phyloP scores from a whole-genome alignment of 2,113 vertebrate species.

The Trogon surrucura region DNA sequence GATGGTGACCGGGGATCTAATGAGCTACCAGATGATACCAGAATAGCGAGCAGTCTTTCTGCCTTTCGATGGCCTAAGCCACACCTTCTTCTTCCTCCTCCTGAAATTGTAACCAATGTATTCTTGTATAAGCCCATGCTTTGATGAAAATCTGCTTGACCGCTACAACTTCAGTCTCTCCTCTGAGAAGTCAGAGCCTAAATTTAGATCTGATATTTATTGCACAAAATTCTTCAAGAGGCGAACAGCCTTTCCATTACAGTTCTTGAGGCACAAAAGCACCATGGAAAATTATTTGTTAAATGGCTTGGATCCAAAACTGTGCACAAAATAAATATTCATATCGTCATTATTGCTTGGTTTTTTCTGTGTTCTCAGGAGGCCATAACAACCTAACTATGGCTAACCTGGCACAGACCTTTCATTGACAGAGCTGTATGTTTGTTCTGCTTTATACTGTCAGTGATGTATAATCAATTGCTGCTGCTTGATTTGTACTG shows the following conservation, averaged over 20 bases:
- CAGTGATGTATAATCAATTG: constrained; percentile 73
- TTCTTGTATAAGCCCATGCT: not conserved
- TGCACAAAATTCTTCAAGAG: not conserved
- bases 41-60: not conserved
- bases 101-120: not conserved
- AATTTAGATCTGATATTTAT: not conserved
- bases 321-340: constrained; percentile 73
- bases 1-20: not conserved
- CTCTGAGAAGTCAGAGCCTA: not conserved
- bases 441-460: constrained; percentile 57
- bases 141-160: not conserved
- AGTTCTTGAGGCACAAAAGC: not conserved
- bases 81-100: not conserved
- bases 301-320: constrained; percentile 48
- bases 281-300: constrained; percentile 44
- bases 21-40: not conserved
- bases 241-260: not conserved
- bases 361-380: constrained; percentile 72
- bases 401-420: constrained; percentile 54
- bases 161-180: not conserved
- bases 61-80: not conserved
- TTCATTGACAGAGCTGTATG: constrained; percentile 62
- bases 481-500: constrained; percentile 70
- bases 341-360: constrained; percentile 57
- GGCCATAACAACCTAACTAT: constrained; percentile 46